phyloP scores from a whole-genome alignment of 2,113 vertebrate species.

The Oceanites oceanicus region DNA sequence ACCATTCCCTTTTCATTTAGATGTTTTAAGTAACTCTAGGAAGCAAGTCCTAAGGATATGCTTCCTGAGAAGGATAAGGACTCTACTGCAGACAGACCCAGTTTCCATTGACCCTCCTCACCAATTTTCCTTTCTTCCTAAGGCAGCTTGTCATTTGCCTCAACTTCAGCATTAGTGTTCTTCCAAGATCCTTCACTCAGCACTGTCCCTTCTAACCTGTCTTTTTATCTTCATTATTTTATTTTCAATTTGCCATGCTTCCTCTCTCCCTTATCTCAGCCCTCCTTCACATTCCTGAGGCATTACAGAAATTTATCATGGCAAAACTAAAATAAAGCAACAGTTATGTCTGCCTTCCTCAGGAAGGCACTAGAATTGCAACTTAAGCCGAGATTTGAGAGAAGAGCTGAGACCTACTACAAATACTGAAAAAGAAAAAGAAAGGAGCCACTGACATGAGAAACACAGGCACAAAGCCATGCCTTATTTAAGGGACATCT shows the following conservation, averaged over 20 bases:
- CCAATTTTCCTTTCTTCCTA: not conserved
- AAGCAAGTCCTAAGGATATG: not conserved
- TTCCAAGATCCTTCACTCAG: not conserved
- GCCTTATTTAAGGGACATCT: not conserved
- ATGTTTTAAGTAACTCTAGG: not conserved
- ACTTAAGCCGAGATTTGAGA: not conserved
- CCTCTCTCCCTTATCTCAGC: not conserved
- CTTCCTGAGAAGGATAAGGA: not conserved
- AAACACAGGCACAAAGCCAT: not conserved
- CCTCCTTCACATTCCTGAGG: not conserved
- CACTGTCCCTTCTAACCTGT: not conserved
- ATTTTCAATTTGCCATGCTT: not conserved
- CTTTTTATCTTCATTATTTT: not conserved
- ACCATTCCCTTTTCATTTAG: not conserved
- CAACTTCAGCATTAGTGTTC: not conserved
- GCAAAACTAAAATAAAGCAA: not conserved
- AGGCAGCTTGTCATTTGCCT: not conserved
- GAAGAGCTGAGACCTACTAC: not conserved
- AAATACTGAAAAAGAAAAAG: not conserved
- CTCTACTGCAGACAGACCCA: not conserved
- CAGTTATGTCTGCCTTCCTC: not conserved
- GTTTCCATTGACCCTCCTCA: not conserved
- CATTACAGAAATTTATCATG: not conserved
- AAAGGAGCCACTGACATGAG: not conserved
- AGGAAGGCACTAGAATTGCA: not conserved